A percentile compares a stretch with the other conserved stretches of the same genome.
Evolutionary conservation across 2,113 vertebrate genomes (phyloP).

Genomic region (Microtus oregoni): DNA sequence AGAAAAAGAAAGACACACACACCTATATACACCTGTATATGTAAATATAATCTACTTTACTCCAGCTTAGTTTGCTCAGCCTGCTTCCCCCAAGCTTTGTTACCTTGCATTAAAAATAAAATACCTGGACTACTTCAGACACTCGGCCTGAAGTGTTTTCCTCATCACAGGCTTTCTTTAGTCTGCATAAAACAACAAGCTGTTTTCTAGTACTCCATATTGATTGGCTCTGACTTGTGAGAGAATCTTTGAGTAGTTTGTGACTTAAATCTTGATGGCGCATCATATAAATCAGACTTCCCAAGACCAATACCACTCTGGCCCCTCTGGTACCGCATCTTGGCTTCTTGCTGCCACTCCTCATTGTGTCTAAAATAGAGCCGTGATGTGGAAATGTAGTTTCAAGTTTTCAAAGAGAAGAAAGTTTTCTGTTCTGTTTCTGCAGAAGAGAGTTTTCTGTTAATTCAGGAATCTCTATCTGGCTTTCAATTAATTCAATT

Average conservation of each 20-base stretch:
- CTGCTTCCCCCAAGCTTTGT: not conserved
- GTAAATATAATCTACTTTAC: not conserved
- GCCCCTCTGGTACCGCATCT: not conserved
- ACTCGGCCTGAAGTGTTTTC: not conserved
- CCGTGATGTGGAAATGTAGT: not conserved
- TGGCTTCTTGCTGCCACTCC: not conserved
- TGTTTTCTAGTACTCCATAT: not conserved
- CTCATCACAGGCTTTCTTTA: constrained; percentile 41
- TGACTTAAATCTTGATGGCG: not conserved
- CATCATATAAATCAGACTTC: not conserved
- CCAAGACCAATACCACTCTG: not conserved
- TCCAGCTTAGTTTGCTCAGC: not conserved
- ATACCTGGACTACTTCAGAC: constrained; percentile 20
- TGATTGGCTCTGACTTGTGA: not conserved
- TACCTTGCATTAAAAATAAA: constrained; percentile 16
- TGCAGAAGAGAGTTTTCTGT: not conserved
- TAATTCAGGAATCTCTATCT: not conserved
- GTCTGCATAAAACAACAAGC: not conserved
- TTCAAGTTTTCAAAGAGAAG: constrained; percentile 17
- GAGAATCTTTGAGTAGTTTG: not conserved
- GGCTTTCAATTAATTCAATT: not conserved
- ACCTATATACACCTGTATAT: too few relatives aligned
- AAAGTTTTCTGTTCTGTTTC: not conserved
- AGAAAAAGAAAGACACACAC: not conserved
- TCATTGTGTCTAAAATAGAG: constrained; percentile 18